Evolutionary conservation across 2,797 vertebrate species (phyloP), one percentile per base, ranked within the genome.

Genomic region (Morus bassanus): DNA sequence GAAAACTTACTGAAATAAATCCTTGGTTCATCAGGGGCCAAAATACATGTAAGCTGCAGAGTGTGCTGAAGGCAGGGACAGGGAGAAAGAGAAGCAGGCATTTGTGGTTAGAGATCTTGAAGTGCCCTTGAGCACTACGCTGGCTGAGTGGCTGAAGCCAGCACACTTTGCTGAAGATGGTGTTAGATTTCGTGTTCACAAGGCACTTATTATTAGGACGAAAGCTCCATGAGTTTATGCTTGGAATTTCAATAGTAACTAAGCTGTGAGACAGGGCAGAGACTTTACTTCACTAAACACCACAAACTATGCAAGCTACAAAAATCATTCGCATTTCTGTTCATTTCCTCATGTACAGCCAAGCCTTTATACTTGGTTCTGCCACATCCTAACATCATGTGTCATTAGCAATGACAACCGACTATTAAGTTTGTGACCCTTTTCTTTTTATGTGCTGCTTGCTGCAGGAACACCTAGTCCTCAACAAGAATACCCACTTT

Each of bases 391-490:
- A 91, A 85, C 69, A 81, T 22, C 39, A 31, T 90, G 92, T 86
- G 89, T 94, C 89, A 94, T 75, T 91, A 91, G 13, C 31, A 48
- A 91, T 63, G 68, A 96, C 87, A 89, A 86, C 75, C 50, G 46
- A 84, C 85, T 89, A 88, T 79, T 81, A 89, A 50, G 46, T 64
- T 80, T 89, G 89, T 92, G 67, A 93, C 75, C 7, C 6, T 93
- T 96, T 95, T 89, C 65, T 95, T 95, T 91, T 92, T 43, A 96
- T 56, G 43, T 83, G 60, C 31, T 91, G 10, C 72, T 89, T 77
- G 68, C 53, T 13, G 0, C 60, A 88, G 69, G 51, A 96, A 88
- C 48, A 18, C 74, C 67, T 76, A 68, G 37, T 53, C 57, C 28
- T 92, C 64, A 79, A 30, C 25, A 93, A 64, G 41, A 75, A 76